phyloP scores from a whole-genome alignment of 2,113 vertebrate species.

The Nibea albiflora region DNA sequence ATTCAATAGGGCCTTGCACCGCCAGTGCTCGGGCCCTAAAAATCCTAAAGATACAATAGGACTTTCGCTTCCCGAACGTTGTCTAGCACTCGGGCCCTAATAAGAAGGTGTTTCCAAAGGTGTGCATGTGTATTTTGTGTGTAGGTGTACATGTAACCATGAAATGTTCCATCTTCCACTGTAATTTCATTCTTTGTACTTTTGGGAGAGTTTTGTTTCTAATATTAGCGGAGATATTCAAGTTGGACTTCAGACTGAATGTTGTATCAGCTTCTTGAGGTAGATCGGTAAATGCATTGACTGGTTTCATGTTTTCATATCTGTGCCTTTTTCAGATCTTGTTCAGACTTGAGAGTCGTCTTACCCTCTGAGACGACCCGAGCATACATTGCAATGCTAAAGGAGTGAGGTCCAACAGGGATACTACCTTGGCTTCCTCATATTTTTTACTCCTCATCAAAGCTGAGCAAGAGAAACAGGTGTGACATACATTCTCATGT shows the following conservation, averaged over 20 bases:
- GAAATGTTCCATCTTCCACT: not conserved
- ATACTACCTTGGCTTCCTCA: not conserved
- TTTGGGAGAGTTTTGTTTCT: not conserved
- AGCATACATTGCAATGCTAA: not conserved
- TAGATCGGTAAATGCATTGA: not conserved
- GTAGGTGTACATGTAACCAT: too few species aligned
- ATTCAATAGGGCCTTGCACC: too few species aligned
- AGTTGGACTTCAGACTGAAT: not conserved
- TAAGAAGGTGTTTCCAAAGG: too few species aligned
- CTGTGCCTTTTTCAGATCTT: constrained; percentile 4
- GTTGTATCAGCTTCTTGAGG: not conserved
- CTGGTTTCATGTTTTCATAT: not conserved
- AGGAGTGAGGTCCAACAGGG: constrained; percentile 19
- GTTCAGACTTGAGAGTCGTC: not conserved
- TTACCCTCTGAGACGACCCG: not conserved
- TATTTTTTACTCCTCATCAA: not conserved
- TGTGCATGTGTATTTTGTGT: too few species aligned
- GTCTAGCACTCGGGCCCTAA: too few species aligned
- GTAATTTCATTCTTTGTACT: not conserved
- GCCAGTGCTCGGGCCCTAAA: too few species aligned
- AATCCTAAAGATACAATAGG: too few species aligned
- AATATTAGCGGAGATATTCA: not conserved
- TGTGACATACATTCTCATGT: not conserved
- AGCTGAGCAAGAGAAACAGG: constrained; percentile 1
- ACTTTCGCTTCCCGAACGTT: too few species aligned